Conservation (phyloP, 2,797 vertebrate genomes). For the Salarias fasciatus region DNA sequence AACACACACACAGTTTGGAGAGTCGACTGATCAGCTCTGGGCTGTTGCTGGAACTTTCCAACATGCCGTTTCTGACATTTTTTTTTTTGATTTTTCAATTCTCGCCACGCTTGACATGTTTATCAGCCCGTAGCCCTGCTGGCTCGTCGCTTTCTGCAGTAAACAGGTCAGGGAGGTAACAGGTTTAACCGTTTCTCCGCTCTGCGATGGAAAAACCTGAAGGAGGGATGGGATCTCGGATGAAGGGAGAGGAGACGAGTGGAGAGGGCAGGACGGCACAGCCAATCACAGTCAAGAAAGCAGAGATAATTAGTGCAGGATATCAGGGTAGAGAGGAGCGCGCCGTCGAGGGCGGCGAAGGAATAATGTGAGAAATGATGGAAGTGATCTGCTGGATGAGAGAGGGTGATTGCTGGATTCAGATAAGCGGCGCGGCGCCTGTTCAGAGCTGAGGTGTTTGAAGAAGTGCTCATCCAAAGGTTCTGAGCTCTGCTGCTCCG, state of each 20-base stretch:
- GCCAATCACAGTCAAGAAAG: constrained; percentile 37
- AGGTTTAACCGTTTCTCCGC: constrained; percentile 48
- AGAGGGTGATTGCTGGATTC: constrained; percentile 42
- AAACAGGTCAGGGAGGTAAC: constrained; percentile 48
- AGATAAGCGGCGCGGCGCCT: constrained; percentile 7
- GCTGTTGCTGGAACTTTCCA: constrained; percentile 19
- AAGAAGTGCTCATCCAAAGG: no score
- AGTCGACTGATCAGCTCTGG: constrained; percentile 7
- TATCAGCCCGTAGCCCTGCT: constrained; percentile 28
- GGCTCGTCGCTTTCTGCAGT: constrained; percentile 25
- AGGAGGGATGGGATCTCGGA: constrained; percentile 45
- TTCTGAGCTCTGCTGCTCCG: no score
- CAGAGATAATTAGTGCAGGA: constrained; percentile 49
- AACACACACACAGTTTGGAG: no score
- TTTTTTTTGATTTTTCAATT: constrained; percentile 33
- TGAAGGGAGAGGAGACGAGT: neutral
- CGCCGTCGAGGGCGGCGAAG: constrained; percentile 1
- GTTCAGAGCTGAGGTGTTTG: no score
- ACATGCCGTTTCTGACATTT: neutral
- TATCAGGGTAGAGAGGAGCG: constrained; percentile 18
- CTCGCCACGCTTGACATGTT: constrained; percentile 36
- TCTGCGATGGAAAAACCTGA: constrained; percentile 46
- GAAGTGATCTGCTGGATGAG: constrained; percentile 46
- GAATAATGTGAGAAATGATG: constrained; percentile 33
- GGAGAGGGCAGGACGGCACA: neutral